Evolutionary conservation across 1,140 invertebrate species (phyloP).

Genomic region (Araneus ventricosus): DNA sequence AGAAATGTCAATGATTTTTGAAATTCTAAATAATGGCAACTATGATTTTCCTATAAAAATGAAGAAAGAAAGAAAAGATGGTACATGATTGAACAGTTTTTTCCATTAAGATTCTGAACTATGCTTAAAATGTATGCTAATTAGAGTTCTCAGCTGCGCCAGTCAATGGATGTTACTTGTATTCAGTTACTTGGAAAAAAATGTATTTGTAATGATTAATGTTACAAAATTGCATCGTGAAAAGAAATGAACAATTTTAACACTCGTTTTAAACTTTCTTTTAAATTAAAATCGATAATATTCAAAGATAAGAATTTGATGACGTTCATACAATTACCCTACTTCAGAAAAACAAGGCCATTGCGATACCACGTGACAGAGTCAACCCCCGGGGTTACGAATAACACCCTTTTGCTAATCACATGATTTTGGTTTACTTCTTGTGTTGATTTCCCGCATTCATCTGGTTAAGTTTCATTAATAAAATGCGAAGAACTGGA

Average conservation of each 20-base stretch:
- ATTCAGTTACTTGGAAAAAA: background rate
- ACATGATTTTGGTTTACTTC: conserved; percentile 34
- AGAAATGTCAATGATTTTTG: too few relatives aligned
- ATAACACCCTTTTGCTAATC: conserved; percentile 68
- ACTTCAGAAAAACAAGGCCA: conserved; percentile 63
- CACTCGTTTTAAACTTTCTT: background rate
- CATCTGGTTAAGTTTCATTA: conserved; percentile 14
- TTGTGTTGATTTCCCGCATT: conserved; percentile 5
- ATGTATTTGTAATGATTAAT: conserved; percentile 9
- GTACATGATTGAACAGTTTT: too few relatives aligned
- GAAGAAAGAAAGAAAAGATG: too few relatives aligned
- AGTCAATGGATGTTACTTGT: background rate
- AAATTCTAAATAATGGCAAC: too few relatives aligned
- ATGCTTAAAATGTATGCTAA: background rate
- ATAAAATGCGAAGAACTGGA: conserved; percentile 26
- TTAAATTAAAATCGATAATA: conserved; percentile 36
- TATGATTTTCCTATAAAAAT: too few relatives aligned
- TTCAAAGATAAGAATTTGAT: conserved; percentile 34
- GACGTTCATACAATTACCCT: conserved; percentile 55
- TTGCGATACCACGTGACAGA: background rate
- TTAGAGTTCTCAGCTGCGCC: background rate
- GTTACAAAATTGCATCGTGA: background rate
- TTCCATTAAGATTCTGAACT: too few relatives aligned
- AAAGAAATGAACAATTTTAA: background rate
- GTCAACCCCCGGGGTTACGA: background rate